Evolutionary conservation across 2,888 invertebrate species (phyloP).

Genomic region (Rhingia rostrata): DNA sequence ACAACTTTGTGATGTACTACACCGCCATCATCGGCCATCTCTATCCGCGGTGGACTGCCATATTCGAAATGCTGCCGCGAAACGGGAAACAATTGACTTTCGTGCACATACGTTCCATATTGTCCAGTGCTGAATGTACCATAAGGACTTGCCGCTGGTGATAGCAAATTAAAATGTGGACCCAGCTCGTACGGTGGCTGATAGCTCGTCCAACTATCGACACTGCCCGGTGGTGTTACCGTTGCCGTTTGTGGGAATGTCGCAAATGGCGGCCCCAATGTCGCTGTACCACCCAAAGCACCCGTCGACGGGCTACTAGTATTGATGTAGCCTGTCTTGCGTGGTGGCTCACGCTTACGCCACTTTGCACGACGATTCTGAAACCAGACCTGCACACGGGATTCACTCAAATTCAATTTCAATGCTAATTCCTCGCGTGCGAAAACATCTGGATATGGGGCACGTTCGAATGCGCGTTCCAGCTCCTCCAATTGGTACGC

Average conservation of each 20-base stretch:
- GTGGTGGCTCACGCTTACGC: conserved; percentile 96
- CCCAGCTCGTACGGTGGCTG: conserved; percentile 90
- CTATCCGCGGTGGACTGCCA: conserved; percentile 82
- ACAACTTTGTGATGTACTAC: conserved; percentile 83
- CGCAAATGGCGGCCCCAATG: conserved; percentile 85
- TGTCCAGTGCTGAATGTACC: conserved; percentile 86
- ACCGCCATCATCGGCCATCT: conserved; percentile 79
- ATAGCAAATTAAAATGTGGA: conserved; percentile 89
- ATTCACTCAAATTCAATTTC: conserved; percentile 94
- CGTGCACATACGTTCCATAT: conserved; percentile 88
- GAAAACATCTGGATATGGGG: conserved; percentile 98
- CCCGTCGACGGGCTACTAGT: conserved; percentile 87
- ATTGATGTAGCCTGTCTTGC: conserved; percentile 92
- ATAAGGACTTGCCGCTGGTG: conserved; percentile 87
- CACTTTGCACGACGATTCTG: conserved; percentile 94
- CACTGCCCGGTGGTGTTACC: conserved; percentile 85
- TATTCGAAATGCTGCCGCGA: conserved; percentile 85
- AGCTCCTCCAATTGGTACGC: conserved; percentile 96
- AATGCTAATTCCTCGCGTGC: conserved; percentile 96
- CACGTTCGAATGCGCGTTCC: conserved; percentile 96
- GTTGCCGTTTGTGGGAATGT: conserved; percentile 86
- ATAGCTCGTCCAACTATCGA: conserved; percentile 90
- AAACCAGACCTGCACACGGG: conserved; percentile 85
- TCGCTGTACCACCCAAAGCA: conserved; percentile 80
- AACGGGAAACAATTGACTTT: conserved; percentile 88